These are phyloP conservation scores for Catharus ustulatus DNA, from an alignment of 2,797 vertebrate species.

Conservation along the genomic window DNA sequence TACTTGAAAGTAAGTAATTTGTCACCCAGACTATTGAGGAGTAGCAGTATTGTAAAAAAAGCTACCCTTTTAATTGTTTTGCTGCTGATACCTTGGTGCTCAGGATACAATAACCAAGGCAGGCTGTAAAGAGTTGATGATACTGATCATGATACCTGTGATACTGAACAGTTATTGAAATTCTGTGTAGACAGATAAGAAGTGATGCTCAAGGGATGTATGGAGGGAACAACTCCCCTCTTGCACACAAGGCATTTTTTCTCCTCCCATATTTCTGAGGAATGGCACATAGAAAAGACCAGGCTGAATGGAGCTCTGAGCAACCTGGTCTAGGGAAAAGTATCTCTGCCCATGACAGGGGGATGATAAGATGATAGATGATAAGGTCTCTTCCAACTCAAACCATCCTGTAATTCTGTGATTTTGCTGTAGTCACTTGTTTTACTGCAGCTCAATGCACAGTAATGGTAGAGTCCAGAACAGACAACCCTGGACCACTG, in stretches of 20 bases:
- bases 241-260: not conserved
- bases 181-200: not conserved
- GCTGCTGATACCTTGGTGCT: not conserved
- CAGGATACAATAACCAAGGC: not conserved
- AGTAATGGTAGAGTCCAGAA: not conserved
- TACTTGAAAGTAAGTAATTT: not conserved
- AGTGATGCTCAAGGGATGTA: not conserved
- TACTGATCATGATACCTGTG: not conserved
- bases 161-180: not conserved
- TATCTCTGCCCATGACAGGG: accelerated
- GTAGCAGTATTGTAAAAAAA: not conserved
- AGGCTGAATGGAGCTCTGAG: not conserved
- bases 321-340: not conserved
- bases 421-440: not conserved
- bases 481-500: not conserved
- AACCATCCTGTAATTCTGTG: not conserved
- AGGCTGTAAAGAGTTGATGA: not conserved
- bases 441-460: not conserved
- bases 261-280: not conserved
- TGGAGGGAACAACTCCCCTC: not conserved
- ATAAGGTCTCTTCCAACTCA: not conserved
- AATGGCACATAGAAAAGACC: not conserved
- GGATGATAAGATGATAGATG: too few species aligned
- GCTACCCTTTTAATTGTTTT: not conserved
- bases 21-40: not conserved